phyloP scores from a whole-genome alignment of 2,888 invertebrate genomes.

The Caenorhabditis panamensis region DNA sequence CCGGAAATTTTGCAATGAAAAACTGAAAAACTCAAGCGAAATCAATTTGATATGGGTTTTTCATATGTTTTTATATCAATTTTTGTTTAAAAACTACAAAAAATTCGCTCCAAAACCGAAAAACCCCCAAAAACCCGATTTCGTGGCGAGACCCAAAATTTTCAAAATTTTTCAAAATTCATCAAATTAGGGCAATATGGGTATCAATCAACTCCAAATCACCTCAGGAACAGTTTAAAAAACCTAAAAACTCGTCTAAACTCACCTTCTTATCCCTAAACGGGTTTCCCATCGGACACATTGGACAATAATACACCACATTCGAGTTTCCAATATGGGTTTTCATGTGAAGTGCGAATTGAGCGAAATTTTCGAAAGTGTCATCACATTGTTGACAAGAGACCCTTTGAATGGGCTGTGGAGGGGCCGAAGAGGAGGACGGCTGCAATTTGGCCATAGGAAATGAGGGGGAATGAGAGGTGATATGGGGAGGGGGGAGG shows the following conservation, averaged over 20 bases:
- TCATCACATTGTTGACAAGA: conserved; percentile 67
- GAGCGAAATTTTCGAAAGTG: conserved; percentile 55
- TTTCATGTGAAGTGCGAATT: conserved; percentile 65
- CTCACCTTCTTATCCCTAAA: conserved; percentile 42
- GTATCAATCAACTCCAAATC: not conserved
- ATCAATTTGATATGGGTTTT: too few species aligned
- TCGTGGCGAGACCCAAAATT: too few species aligned
- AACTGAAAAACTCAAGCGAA: too few species aligned
- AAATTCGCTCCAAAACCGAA: too few species aligned
- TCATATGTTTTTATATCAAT: too few species aligned
- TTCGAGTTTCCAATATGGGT: conserved; percentile 36
- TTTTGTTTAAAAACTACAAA: too few species aligned
- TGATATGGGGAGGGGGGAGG: not conserved
- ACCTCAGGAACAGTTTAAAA: not conserved
- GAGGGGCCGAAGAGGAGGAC: conserved; percentile 4
- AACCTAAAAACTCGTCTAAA: not conserved
- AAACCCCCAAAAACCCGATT: too few species aligned
- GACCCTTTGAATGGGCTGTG: conserved; percentile 33
- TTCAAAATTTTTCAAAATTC: not conserved
- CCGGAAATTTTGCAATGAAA: too few species aligned
- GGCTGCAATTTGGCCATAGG: not conserved
- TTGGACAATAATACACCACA: conserved; percentile 21
- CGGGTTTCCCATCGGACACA: conserved; percentile 11
- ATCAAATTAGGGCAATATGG: not conserved
- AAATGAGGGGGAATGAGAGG: not conserved